These are phyloP conservation scores for Orientallactaga bullata DNA, from an alignment of 2,113 vertebrate species.

Conservation along the genomic window DNA sequence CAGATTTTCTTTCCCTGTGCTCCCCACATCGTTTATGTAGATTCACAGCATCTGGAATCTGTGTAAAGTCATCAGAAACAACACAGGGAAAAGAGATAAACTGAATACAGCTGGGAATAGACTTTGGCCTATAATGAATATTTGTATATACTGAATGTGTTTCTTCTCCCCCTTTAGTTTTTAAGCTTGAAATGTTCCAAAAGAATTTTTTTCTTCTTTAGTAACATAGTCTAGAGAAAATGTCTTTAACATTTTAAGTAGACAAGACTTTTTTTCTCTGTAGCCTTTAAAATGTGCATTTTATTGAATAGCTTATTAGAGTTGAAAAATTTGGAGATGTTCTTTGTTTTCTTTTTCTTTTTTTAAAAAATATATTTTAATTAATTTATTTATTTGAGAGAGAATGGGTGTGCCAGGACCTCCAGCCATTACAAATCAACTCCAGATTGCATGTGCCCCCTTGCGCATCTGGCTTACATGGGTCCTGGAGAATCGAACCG, in stretches of 20 bases:
- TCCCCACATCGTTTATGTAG: conserved; percentile 74
- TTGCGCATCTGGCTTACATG: too few species aligned
- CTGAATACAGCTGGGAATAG: conserved; percentile 72
- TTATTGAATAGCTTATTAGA: conserved; percentile 50
- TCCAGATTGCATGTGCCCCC: too few species aligned
- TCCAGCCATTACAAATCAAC: too few species aligned
- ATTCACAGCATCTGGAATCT: conserved; percentile 81
- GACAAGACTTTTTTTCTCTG: not conserved
- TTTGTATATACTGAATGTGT: not conserved
- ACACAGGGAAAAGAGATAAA: conserved; percentile 68
- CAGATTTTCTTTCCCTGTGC: conserved; percentile 79
- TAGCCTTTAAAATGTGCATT: conserved; percentile 39
- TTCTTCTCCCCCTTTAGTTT: not conserved
- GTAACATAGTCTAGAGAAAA: conserved; percentile 44
- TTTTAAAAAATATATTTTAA: too few species aligned
- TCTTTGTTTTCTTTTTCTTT: too few species aligned
- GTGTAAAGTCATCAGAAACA: conserved; percentile 76
- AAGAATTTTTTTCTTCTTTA: conserved; percentile 37
- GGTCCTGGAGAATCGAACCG: too few species aligned
- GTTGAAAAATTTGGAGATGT: conserved; percentile 59
- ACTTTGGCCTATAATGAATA: conserved; percentile 67
- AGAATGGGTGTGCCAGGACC: too few species aligned
- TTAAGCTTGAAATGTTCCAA: conserved; percentile 52
- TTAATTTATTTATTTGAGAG: too few species aligned
- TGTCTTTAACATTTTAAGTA: conserved; percentile 63